phyloP scores from a whole-genome alignment of 2,113 vertebrate species.

The Python bivittatus region DNA sequence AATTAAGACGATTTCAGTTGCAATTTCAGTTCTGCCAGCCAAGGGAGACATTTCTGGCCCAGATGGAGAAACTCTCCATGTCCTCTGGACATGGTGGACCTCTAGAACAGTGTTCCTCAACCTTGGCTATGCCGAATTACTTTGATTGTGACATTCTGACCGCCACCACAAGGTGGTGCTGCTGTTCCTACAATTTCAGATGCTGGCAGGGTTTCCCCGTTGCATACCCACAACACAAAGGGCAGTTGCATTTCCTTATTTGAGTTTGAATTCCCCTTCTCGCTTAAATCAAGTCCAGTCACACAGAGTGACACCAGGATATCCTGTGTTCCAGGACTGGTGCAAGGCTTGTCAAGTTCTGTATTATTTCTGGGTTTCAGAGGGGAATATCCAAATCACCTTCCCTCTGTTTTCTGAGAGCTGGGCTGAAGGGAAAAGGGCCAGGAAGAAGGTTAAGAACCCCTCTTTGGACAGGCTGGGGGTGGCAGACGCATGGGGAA shows the following conservation, averaged over 20 bases:
- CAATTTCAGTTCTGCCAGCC: neutral
- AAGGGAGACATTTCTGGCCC: neutral
- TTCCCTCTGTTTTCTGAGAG: too few relatives aligned
- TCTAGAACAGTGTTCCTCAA: neutral
- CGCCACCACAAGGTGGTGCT: constrained; percentile 52
- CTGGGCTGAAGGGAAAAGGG: too few relatives aligned
- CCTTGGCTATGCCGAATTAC: neutral
- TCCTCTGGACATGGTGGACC: neutral
- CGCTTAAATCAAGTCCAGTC: neutral
- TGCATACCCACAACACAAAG: neutral
- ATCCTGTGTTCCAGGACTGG: too few relatives aligned
- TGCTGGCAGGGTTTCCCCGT: neutral
- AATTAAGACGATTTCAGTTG: neutral
- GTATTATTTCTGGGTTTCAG: too few relatives aligned
- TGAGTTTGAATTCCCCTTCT: neutral
- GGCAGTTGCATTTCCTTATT: neutral
- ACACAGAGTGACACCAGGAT: too few relatives aligned
- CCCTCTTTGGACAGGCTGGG: too few relatives aligned
- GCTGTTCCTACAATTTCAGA: neutral
- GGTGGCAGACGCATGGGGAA: too few relatives aligned
- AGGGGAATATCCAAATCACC: too few relatives aligned
- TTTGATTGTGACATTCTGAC: neutral
- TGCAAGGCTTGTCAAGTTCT: too few relatives aligned
- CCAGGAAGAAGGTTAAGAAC: too few relatives aligned
- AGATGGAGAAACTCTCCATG: neutral